phyloP scores from a whole-genome alignment of 2,113 vertebrate genomes.

The Lophura nycthemera region DNA sequence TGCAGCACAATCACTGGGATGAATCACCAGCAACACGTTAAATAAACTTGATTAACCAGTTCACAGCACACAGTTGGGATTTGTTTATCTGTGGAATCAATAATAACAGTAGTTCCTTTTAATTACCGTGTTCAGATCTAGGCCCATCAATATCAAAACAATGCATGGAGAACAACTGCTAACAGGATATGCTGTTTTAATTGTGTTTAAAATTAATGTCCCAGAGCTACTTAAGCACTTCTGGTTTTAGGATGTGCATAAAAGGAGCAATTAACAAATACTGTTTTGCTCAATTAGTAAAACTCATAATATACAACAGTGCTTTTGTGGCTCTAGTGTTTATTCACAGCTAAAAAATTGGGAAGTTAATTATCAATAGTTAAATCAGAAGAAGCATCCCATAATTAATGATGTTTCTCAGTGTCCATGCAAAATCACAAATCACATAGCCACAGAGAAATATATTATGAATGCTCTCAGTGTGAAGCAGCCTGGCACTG shows the following conservation, averaged over 20 bases:
- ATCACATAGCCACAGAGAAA: not conserved
- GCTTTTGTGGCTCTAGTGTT: not conserved
- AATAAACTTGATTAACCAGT: constrained; percentile 63
- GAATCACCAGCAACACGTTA: constrained; percentile 42
- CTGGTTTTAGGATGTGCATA: not conserved
- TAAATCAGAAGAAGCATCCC: not conserved
- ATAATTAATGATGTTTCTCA: not conserved
- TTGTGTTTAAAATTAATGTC: constrained; percentile 50
- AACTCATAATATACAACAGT: not conserved
- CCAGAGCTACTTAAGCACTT: constrained; percentile 14
- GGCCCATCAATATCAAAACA: constrained; percentile 55
- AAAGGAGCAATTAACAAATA: constrained; percentile 44
- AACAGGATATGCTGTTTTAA: constrained; percentile 42
- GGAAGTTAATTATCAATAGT: constrained; percentile 29
- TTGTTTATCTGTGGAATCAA: constrained; percentile 55
- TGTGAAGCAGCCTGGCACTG: not conserved
- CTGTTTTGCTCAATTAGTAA: constrained; percentile 10
- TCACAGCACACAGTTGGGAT: not conserved
- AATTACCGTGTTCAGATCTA: constrained; percentile 51
- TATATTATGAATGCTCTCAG: fast-evolving
- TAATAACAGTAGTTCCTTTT: constrained; percentile 51
- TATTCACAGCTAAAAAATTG: constrained; percentile 8
- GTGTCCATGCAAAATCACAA: not conserved
- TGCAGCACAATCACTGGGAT: constrained; percentile 19
- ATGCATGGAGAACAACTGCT: not conserved